Base-by-base conservation (phyloP, 1,140 invertebrate species). In the Hylaeus anthracinus region DNA sequence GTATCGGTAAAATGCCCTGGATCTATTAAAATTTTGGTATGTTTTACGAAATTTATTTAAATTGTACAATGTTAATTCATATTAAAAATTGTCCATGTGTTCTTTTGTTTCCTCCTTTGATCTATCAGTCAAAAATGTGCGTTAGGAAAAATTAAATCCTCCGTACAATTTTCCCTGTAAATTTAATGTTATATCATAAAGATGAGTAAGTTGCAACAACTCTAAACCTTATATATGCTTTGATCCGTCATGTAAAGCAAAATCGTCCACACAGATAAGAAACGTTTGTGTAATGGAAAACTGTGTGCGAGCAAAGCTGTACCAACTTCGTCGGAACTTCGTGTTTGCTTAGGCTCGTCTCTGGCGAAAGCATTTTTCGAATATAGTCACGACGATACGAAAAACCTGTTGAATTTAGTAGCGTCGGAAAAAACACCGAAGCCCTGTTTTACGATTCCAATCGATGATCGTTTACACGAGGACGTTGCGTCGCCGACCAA, bases 341-440 rank as follows among this genome's bases (percentile, higher is more conserved):
- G 61, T 15, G 45, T 58, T 15, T 63, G 61, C 37, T 71, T 89
- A 41, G 89, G 88, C 4, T 15, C 81, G 43, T 64, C 79, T 3
- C 72, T 90, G 51, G 77, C 88, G 14, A 48, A 86, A 39, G 15
- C 83, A 14, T 78, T 90, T 37, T 86, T 83, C 15, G 45, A 88
- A 8, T 82, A 87, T 55, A 80, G 72, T 69, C 78, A 88, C 69
- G 45, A 63, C 12, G 76, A 85, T 55, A 74, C 75, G 2, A 81
- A 64, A 63, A 86, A 74, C 9, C 6, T 86, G 0, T 82, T 94
- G 48, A 90, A 90, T 1, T 58, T 92, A 3, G 56, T 72, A 45
- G 83, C 87, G 9, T n/a, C 72, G 9, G 2, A 45, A 4, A 66
- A 67, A 37, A 15, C 39, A 5, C 65, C 64, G 14, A 67, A 60